These are phyloP conservation scores for Temnothorax ravouxi DNA, from an alignment of 2,888 invertebrate genomes.

Conservation along the genomic window DNA sequence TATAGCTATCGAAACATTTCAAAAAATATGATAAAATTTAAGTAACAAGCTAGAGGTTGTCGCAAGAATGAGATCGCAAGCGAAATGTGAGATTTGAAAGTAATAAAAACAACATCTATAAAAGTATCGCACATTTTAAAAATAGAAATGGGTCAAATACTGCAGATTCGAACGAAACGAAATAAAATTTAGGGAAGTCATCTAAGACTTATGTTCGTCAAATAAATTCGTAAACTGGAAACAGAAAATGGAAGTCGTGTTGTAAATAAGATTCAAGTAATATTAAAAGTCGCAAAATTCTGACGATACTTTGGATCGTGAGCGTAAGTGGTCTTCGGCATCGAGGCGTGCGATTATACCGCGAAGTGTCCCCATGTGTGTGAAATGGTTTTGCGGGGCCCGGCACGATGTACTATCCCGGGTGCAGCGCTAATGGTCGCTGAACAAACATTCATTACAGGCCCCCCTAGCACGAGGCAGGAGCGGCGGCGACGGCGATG, in stretches of 20 bases:
- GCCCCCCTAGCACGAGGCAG: conserved; percentile 73
- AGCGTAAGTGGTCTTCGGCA: conserved; percentile 69
- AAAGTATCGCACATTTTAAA: neutral
- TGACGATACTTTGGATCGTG: conserved; percentile 53
- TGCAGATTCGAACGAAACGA: neutral
- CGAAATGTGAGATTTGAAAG: neutral
- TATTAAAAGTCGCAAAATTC: conserved; percentile 12
- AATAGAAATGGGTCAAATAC: neutral
- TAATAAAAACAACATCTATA: neutral
- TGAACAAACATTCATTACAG: conserved; percentile 86
- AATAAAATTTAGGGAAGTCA: neutral
- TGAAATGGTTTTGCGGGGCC: conserved; percentile 82
- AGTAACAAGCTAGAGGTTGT: neutral
- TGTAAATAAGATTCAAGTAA: neutral
- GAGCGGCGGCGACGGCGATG: conserved; percentile 65
- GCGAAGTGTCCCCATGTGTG: conserved; percentile 80
- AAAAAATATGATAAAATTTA: neutral
- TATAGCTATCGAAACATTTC: neutral
- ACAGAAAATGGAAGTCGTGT: neutral
- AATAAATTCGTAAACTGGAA: neutral
- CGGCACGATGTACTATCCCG: conserved; percentile 65
- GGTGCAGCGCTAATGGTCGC: conserved; percentile 83
- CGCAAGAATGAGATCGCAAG: neutral
- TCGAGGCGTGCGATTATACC: conserved; percentile 56
- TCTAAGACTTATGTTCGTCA: neutral